Evolutionary conservation across 2,113 vertebrate genomes (phyloP), one percentile per base, ranked within the genome.

Genomic region (Thunnus maccoyii): DNA sequence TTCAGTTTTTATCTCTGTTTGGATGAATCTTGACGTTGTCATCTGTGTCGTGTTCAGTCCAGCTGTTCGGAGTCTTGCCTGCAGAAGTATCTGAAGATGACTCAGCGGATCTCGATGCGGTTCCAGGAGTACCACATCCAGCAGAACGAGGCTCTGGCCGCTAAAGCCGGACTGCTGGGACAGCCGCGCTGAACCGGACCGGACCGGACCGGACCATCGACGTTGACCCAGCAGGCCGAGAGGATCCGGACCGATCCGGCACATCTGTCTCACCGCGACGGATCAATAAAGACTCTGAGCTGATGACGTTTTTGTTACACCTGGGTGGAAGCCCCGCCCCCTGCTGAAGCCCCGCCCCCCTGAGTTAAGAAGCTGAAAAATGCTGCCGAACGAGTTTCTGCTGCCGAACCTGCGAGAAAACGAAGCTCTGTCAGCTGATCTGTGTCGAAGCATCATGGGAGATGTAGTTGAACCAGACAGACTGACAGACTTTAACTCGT

Each of bases 71-170:
- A 99, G 76, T 97, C 96, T 75, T 99, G 98, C 84, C 95, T 99
- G 57, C 98, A 99, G 94, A 99, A 99, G 87, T 99, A 99, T 51
- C 95, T 99, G 75, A 99, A 99, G 95, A 99, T 99, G 98, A 99
- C 98, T 0, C 98, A 99, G 77, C 94, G 98, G 92, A 99, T 99
- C 96, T 99, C 98, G 47, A 97, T 99, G 98, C 96, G 98, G 7
- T 99, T 99, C 89, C 98, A 99, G 90, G 98, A 99, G 80, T 99
- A 99, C 77, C 98, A 99, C 80, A 99, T 99, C 88, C 98, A 99
- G 94, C 98, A 99, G 94, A 99, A 99, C 0, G 98, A 99, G 91
- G 98, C 98, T 20, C 91, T 99, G 84, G 98, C 98, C 9, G 97
- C 98, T 20, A 99, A 98, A 95, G 98, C 98, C 11, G 98, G 98